Percentiles rank a stretch among this genome's conserved stretches.
Conservation (phyloP, 2,113 vertebrate species). For the Procavia capensis region DNA sequence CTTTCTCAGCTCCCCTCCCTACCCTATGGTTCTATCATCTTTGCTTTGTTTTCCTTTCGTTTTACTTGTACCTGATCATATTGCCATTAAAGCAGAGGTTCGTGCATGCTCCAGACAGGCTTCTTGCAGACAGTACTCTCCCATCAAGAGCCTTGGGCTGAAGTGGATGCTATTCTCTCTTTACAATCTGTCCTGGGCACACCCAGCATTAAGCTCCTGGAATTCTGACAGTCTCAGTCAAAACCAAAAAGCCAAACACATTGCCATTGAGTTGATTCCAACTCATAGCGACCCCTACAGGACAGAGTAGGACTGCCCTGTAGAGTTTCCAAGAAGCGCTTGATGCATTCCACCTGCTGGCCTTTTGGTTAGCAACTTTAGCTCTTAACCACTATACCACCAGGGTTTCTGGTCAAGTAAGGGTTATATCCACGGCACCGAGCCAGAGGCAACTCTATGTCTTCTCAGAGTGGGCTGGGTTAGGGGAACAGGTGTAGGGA, state of each 20-base stretch:
- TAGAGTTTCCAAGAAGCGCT: too few relatives aligned
- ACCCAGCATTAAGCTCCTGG: background rate
- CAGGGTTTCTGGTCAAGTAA: too few relatives aligned
- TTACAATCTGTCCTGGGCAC: background rate
- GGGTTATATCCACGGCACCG: background rate
- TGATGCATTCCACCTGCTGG: too few relatives aligned
- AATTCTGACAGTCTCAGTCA: accelerated
- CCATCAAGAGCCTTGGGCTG: background rate
- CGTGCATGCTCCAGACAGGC: accelerated
- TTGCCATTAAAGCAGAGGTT: accelerated
- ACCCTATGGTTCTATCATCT: accelerated
- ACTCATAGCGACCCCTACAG: too few relatives aligned
- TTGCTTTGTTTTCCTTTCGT: too few relatives aligned
- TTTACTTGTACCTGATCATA: background rate
- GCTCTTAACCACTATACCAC: too few relatives aligned
- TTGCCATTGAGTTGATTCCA: too few relatives aligned
- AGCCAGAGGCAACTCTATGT: background rate
- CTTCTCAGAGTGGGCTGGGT: too few relatives aligned
- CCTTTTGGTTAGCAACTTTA: too few relatives aligned
- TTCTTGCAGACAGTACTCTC: background rate
- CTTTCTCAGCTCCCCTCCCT: background rate
- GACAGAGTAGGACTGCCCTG: too few relatives aligned
- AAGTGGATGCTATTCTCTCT: background rate
- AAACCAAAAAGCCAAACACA: too few relatives aligned
- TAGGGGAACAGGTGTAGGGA: background rate